A percentile compares a stretch with the other conserved stretches of the same genome.
phyloP scores from a whole-genome alignment of 2,888 invertebrate genomes.

The Malacosoma neustria region DNA sequence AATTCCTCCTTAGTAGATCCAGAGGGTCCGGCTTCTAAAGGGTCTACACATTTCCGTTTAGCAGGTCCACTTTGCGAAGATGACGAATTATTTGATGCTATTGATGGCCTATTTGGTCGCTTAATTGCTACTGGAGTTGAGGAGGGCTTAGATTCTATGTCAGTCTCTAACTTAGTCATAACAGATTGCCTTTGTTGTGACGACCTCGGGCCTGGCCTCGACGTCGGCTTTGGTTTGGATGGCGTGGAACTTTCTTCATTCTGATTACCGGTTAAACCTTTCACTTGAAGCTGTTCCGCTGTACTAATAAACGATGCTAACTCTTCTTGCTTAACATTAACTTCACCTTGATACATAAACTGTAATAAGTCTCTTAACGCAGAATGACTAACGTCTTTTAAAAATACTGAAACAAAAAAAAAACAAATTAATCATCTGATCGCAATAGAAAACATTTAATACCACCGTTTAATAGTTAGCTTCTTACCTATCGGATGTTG shows the following conservation, averaged over 20 bases:
- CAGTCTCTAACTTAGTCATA: conserved; percentile 78
- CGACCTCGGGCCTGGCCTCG: conserved; percentile 78
- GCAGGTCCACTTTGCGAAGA: conserved; percentile 75
- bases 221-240: conserved; percentile 74
- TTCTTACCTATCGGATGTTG: conserved; percentile 79
- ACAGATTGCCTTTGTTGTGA: conserved; percentile 77
- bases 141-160: conserved; percentile 77
- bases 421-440: too few species aligned
- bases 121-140: conserved; percentile 76
- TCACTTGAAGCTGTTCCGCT: conserved; percentile 82
- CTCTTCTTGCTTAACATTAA: conserved; percentile 82
- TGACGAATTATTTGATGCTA: conserved; percentile 74
- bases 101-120: conserved; percentile 79
- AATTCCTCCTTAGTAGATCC: conserved; percentile 72
- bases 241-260: conserved; percentile 74
- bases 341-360: conserved; percentile 83
- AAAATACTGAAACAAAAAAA: conserved; percentile 73
- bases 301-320: conserved; percentile 82
- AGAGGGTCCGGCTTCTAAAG: conserved; percentile 76
- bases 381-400: conserved; percentile 82
- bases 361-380: conserved; percentile 81
- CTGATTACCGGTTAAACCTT: conserved; percentile 80
- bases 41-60: conserved; percentile 75
- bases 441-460: too few species aligned
- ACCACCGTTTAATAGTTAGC: too few species aligned